phyloP scores from a whole-genome alignment of 2,888 invertebrate genomes.

The Eupithecia pulchellata region DNA sequence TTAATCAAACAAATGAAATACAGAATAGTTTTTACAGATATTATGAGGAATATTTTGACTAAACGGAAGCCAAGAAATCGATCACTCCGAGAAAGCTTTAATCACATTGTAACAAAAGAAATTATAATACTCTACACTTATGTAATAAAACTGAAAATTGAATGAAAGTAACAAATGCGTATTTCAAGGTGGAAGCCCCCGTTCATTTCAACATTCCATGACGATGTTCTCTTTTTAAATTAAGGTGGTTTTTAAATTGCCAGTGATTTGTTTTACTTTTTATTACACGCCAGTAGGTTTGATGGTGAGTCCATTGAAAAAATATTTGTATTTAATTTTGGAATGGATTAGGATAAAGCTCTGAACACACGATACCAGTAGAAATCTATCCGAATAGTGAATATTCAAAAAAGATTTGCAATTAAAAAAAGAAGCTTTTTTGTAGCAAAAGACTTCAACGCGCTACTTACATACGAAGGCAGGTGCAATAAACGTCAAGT shows the following conservation, averaged over 20 bases:
- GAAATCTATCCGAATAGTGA: no score
- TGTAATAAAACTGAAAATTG: constrained; percentile 59
- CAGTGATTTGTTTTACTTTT: constrained; percentile 70
- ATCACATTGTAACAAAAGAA: constrained; percentile 44
- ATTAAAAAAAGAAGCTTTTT: neutral
- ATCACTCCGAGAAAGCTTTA: neutral
- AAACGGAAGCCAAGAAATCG: neutral
- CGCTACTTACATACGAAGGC: neutral
- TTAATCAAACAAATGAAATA: no score
- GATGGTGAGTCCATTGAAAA: constrained; percentile 38
- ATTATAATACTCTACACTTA: constrained; percentile 53
- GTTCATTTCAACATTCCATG: constrained; percentile 77
- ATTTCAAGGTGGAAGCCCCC: constrained; percentile 76
- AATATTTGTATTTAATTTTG: constrained; percentile 39
- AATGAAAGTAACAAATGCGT: constrained; percentile 57
- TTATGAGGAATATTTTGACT: neutral
- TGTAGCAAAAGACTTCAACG: constrained; percentile 33
- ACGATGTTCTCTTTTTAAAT: constrained; percentile 74
- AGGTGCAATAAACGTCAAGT: neutral
- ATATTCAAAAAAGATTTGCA: neutral
- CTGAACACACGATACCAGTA: constrained; percentile 6
- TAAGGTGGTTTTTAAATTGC: constrained; percentile 77
- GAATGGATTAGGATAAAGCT: constrained; percentile 32
- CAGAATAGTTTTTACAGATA: no score
- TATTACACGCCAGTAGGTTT: constrained; percentile 55